phyloP scores from a whole-genome alignment of 2,113 vertebrate species.

The Pheucticus melanocephalus region DNA sequence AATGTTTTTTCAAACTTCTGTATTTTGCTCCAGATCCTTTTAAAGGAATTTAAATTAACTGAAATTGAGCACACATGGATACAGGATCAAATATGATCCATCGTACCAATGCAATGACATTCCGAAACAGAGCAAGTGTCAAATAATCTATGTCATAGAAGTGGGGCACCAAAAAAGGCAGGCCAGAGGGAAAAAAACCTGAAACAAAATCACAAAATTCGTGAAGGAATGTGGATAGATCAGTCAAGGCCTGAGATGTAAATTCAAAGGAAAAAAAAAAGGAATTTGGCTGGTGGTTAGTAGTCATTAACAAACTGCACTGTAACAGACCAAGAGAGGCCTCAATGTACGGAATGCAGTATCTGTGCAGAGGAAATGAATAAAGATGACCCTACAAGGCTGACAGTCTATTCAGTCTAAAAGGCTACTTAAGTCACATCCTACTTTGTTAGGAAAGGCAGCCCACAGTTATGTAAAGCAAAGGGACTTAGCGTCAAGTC shows the following conservation, averaged over 20 bases:
- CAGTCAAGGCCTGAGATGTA: neutral
- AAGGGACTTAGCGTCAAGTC: constrained; percentile 8
- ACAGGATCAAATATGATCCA: neutral
- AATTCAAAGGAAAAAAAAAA: neutral
- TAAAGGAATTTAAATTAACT: neutral
- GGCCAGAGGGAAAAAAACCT: neutral
- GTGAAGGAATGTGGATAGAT: neutral
- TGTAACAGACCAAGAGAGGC: neutral
- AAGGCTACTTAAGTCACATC: constrained; percentile 37
- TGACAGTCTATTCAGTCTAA: neutral
- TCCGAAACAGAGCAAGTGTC: neutral
- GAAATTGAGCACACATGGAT: neutral
- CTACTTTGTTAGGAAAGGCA: constrained; percentile 47
- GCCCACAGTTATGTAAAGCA: constrained; percentile 48
- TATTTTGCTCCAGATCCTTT: neutral
- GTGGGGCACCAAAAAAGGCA: neutral
- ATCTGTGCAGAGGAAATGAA: constrained; percentile 43
- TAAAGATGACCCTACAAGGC: constrained; percentile 23
- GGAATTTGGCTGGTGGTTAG: neutral
- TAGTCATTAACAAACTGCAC: neutral
- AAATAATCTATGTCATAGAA: neutral
- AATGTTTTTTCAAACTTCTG: neutral
- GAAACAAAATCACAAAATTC: neutral
- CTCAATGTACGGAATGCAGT: neutral
- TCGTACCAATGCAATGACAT: neutral